phyloP scores from a whole-genome alignment of 1,140 invertebrate species.

The Trachymyrmex cornetzi region DNA sequence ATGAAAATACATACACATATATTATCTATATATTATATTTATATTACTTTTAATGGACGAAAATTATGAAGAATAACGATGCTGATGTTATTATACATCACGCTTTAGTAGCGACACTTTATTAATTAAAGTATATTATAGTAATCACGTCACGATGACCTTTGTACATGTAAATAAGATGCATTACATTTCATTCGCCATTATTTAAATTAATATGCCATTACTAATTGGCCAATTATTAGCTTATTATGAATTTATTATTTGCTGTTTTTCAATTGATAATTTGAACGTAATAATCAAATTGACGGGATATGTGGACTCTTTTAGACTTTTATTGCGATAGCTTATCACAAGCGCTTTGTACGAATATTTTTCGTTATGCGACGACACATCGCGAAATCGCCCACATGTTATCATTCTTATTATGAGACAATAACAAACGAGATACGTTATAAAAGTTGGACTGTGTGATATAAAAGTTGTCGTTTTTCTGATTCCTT shows the following conservation, averaged over 20 bases:
- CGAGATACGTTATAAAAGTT: neutral
- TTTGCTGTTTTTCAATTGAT: slow-evolving; percentile 9
- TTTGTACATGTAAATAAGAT: neutral
- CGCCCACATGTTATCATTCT: slow-evolving; percentile 4
- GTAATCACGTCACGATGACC: slow-evolving; percentile 45
- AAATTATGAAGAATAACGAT: neutral
- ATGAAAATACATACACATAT: neutral
- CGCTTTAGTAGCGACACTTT: slow-evolving; percentile 24
- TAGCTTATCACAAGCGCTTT: slow-evolving; percentile 7
- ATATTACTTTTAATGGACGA: neutral
- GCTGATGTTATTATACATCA: neutral
- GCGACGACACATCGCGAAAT: neutral
- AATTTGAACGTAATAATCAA: slow-evolving; percentile 33
- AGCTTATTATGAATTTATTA: neutral
- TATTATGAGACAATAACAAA: slow-evolving; percentile 11
- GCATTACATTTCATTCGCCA: neutral
- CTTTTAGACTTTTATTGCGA: neutral
- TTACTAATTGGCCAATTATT: slow-evolving; percentile 12
- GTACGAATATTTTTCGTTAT: slow-evolving; percentile 2
- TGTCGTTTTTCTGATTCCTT: neutral
- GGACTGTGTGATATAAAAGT: too few species aligned
- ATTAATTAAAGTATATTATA: slow-evolving; percentile 38
- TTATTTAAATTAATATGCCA: slow-evolving; percentile 16
- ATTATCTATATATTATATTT: too few species aligned
- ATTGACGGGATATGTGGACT: neutral